Evolutionary conservation across 92 coral and sea anemone species (phyloP).

Genomic region (Hydrozoanthus gracilis): DNA sequence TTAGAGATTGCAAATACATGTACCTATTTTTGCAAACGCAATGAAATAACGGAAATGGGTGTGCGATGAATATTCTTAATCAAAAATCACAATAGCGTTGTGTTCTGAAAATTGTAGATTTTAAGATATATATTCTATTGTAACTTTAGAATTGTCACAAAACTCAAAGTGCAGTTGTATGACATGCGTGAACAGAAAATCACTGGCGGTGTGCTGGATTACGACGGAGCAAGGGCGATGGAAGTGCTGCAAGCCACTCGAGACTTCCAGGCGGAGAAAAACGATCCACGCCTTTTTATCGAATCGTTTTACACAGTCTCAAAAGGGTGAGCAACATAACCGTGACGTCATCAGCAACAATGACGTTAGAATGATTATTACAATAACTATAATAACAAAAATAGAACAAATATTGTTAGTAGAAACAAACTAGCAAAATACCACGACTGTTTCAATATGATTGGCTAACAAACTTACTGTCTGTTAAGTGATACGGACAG

Average conservation of each 20-base stretch:
- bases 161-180: not conserved
- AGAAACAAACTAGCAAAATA: too few relatives aligned
- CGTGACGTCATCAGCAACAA: too few relatives aligned
- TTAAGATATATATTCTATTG: not conserved
- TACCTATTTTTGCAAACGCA: too few relatives aligned
- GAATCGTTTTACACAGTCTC: not conserved
- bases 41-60: too few relatives aligned
- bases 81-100: too few relatives aligned
- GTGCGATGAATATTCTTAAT: too few relatives aligned
- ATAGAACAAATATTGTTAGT: not conserved
- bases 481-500: too few relatives aligned
- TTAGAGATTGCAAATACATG: too few relatives aligned
- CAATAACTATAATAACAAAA: not conserved
- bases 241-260: not conserved
- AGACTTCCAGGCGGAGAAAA: slow-evolving; percentile 30
- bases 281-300: slow-evolving; percentile 17
- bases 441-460: too few relatives aligned
- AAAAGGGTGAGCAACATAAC: not conserved
- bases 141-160: slow-evolving; percentile 22
- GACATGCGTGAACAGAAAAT: slow-evolving; percentile 3
- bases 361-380: too few relatives aligned
- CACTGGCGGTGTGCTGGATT: not conserved
- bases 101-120: not conserved
- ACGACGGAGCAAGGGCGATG: not conserved
- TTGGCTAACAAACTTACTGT: too few relatives aligned